These are phyloP conservation scores for Latrodectus elegans DNA, from an alignment of 2,888 invertebrate genomes.

Conservation along the genomic window DNA sequence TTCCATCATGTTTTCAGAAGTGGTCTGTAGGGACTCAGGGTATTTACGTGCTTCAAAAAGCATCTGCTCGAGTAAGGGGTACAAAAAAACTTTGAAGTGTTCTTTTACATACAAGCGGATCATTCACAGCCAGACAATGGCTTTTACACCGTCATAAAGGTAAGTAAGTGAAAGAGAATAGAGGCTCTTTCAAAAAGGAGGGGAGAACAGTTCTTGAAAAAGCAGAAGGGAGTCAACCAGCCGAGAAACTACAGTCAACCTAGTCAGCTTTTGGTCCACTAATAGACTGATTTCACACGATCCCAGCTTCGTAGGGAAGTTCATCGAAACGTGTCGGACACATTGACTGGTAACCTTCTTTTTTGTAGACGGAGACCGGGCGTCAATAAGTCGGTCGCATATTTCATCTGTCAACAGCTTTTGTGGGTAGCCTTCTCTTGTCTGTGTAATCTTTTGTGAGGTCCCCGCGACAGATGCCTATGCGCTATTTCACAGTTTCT, in stretches of 20 bases:
- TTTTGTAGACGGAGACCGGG: conserved; percentile 32
- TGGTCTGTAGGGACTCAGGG: no score
- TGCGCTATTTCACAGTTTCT: no score
- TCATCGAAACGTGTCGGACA: conserved; percentile 58
- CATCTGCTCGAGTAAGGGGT: no score
- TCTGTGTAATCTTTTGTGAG: conserved; percentile 41
- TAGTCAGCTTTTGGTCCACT: conserved; percentile 45
- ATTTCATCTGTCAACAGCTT: conserved; percentile 62
- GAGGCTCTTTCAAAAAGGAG: conserved; percentile 5
- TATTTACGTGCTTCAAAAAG: no score
- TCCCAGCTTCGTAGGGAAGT: conserved; percentile 49
- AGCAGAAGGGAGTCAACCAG: conserved; percentile 36
- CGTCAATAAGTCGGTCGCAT: conserved; percentile 54
- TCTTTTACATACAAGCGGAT: no score
- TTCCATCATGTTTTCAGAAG: no score
- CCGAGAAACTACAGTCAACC: conserved; percentile 57
- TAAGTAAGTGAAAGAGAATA: conserved; percentile 41
- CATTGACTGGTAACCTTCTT: conserved; percentile 25
- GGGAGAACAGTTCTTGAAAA: conserved; percentile 7
- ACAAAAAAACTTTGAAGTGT: no score
- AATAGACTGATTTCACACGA: conserved; percentile 63
- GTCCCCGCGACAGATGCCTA: no score
- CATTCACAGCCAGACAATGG: conserved; percentile 26
- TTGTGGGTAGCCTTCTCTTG: conserved; percentile 50
- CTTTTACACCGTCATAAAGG: conserved; percentile 57